Percentiles rank a stretch among this genome's conserved stretches.
phyloP scores from a whole-genome alignment of 2,113 vertebrate genomes.

The Ellobius talpinus region DNA sequence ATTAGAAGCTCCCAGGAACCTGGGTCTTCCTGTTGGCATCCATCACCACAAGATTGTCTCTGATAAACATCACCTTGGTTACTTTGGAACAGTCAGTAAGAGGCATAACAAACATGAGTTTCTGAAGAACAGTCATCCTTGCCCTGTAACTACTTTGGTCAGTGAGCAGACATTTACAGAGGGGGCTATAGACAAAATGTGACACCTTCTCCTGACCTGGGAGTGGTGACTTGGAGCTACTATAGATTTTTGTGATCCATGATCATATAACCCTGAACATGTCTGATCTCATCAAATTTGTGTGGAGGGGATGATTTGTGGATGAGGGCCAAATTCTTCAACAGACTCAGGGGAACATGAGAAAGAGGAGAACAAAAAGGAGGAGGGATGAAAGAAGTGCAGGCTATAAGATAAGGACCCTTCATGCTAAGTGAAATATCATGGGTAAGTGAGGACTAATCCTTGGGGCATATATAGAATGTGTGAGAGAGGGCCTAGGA shows the following conservation, averaged over 20 bases:
- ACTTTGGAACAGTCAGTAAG: neutral
- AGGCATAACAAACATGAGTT: neutral
- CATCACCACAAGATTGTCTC: neutral
- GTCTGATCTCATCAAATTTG: neutral
- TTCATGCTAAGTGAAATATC: neutral
- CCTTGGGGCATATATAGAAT: neutral
- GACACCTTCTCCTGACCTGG: no score
- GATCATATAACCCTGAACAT: neutral
- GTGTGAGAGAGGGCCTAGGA: neutral
- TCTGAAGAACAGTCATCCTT: neutral
- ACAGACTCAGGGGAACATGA: neutral
- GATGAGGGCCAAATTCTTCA: neutral
- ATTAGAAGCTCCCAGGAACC: neutral
- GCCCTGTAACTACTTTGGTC: neutral
- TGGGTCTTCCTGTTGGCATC: neutral
- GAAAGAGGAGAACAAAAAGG: rapidly evolving
- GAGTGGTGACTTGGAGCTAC: neutral
- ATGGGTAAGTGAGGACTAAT: neutral
- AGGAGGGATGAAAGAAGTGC: neutral
- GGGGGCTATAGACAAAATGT: neutral
- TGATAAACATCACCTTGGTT: neutral
- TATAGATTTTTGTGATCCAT: neutral
- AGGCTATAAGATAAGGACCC: neutral
- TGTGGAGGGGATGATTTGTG: neutral
- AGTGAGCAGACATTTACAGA: neutral